Base-by-base conservation (phyloP, 2,797 vertebrate species). In the Sebastes alutus region DNA sequence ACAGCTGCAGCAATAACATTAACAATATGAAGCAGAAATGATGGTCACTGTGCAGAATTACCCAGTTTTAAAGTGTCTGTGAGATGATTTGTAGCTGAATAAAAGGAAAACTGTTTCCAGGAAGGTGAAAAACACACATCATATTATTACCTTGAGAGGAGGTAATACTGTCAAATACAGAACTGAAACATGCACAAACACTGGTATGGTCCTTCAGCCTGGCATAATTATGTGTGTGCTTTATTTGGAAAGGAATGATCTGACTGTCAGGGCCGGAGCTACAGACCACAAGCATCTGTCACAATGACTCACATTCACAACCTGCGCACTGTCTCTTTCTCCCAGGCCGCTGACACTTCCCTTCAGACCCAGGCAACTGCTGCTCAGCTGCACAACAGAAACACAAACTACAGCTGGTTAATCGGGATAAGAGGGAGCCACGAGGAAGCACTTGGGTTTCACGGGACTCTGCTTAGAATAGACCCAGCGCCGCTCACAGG, bases 361-460 rank as follows among this genome's bases (percentile, higher is more conserved):
- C 77, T 80, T 33, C 78, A 80, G 55, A 78, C 13, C 14, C 32
- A 11, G 70, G 72, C 81, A 63, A 77, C 77, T 79, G 68, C 63
- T 65, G 80, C 79, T 69, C 35, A 4, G 12, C 68, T 75, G 80
- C 13, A 76, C 30, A 77, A 29, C 68, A 81, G 54, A 38, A 38
- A 78, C 74, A 84, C 70, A 75, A 63, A 75, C 68, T 81, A 16
- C 86, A 87, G 87, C 83, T 78, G 87, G 25, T 85, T 89, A 83
- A 83, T 88, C 75, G 63, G 86, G 87, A 77, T 78, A 72, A 87
- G 83, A 84, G 71, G 68, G 82, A 85, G 86, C 82, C 91, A 91
- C 88, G 82, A 92, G 91, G 92, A 92, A 93, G 90, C 92, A 93
- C 91, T 93, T 89, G 83, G 85, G 84, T 90, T 92, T 91, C 90